Evolutionary conservation across 1,140 invertebrate species (phyloP).

Genomic region (Caligus rogercresseyi): DNA sequence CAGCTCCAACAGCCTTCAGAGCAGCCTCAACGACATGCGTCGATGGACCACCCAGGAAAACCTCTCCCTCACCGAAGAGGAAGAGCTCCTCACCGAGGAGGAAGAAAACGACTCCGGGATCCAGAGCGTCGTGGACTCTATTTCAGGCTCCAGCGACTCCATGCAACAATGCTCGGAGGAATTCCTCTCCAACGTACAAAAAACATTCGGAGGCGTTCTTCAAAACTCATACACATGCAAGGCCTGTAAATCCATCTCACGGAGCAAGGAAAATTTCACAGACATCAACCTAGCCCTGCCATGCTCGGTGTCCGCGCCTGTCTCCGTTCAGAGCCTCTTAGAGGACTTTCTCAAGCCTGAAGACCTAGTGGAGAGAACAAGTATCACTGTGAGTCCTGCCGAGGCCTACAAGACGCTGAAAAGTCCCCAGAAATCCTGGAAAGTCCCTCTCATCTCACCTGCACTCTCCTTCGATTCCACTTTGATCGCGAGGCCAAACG

Average conservation of each 20-base stretch:
- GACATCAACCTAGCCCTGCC: constrained; percentile 65
- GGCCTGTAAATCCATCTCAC: constrained; percentile 45
- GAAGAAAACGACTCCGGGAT: constrained; percentile 27
- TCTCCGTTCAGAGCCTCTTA: constrained; percentile 43
- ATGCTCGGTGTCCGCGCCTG: constrained; percentile 31
- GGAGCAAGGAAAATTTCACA: constrained; percentile 52
- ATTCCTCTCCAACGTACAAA: constrained; percentile 37
- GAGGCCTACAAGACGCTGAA: constrained; percentile 50
- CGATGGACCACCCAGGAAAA: constrained; percentile 35
- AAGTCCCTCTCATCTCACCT: constrained; percentile 51
- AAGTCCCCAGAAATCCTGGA: constrained; percentile 48
- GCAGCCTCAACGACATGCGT: background rate
- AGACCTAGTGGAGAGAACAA: constrained; percentile 56
- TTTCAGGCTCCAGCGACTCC: constrained; percentile 12
- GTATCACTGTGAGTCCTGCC: constrained; percentile 58
- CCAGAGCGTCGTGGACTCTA: constrained; percentile 6
- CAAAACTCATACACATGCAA: constrained; percentile 50
- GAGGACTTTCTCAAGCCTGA: constrained; percentile 56
- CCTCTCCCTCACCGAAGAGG: constrained; percentile 28
- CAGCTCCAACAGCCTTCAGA: constrained; percentile 1
- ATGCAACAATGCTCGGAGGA: background rate
- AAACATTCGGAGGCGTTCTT: constrained; percentile 50
- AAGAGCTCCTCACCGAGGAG: constrained; percentile 25
- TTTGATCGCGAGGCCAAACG: constrained; percentile 49
- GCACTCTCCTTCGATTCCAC: constrained; percentile 61